Conservation (phyloP, 2,797 vertebrate species). For the Calcarius lapponicus region DNA sequence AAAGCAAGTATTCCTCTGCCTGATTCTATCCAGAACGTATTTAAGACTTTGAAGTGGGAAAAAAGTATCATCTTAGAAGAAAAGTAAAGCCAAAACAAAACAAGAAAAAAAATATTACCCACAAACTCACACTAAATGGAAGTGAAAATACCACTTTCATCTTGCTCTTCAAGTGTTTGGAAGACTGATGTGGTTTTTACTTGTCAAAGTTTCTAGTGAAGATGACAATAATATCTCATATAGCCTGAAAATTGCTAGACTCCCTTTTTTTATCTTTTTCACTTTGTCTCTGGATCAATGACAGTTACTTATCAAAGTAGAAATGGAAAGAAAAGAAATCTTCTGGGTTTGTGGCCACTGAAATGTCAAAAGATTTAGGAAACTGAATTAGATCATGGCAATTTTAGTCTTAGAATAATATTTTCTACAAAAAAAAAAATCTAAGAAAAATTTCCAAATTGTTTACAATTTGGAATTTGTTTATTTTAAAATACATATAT, state of each 20-base stretch:
- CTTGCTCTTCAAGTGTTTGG: neutral
- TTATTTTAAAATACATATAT: neutral
- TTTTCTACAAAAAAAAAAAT: neutral
- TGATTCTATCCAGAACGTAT: neutral
- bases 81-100: constrained; percentile 18
- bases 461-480: neutral
- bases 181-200: constrained; percentile 9
- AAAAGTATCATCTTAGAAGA: neutral
- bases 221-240: neutral
- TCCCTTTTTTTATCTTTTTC: neutral
- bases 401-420: neutral
- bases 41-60: neutral
- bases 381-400: neutral
- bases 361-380: neutral
- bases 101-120: neutral
- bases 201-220: neutral
- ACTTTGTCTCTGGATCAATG: neutral
- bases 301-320: neutral
- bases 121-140: neutral
- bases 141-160: constrained; percentile 17
- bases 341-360: neutral
- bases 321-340: neutral
- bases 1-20: neutral
- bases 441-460: neutral
- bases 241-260: neutral